Evolutionary conservation across 92 coral and sea anemone species (phyloP).

Genomic region (Isaurus tuberculatus): DNA sequence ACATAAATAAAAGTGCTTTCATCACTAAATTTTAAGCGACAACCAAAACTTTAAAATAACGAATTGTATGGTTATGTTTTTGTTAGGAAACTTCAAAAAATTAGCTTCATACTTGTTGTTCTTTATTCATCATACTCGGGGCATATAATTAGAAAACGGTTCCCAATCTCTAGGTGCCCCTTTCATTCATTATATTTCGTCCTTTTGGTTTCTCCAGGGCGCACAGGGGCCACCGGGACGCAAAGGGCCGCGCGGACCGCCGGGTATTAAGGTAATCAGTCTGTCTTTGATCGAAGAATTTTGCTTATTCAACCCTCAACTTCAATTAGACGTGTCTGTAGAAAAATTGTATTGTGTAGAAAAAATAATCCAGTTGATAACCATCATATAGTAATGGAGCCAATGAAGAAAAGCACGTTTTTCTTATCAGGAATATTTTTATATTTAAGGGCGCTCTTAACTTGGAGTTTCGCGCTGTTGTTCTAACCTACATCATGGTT

Average conservation of each 20-base stretch:
- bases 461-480: too few relatives aligned
- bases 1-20: background rate
- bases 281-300: conserved; percentile 12
- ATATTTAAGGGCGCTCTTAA: background rate
- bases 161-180: background rate
- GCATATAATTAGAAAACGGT: background rate
- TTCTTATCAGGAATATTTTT: background rate
- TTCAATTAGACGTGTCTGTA: background rate
- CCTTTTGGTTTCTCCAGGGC: conserved; percentile 31
- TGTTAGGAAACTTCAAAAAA: background rate
- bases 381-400: background rate
- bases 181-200: background rate
- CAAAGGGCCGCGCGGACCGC: conserved; percentile 34
- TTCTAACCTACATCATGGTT: too few relatives aligned
- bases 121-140: background rate
- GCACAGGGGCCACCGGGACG: conserved; percentile 44
- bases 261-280: conserved; percentile 28
- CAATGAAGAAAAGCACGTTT: background rate
- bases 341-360: too few relatives aligned
- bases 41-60: background rate
- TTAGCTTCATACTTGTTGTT: background rate
- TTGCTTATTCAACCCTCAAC: conserved; percentile 6
- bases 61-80: conserved; percentile 17
- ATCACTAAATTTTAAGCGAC: conserved; percentile 5
- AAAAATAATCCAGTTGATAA: background rate